Base-by-base conservation (phyloP, 1,140 invertebrate genomes). In the Drosophila nasuta region DNA sequence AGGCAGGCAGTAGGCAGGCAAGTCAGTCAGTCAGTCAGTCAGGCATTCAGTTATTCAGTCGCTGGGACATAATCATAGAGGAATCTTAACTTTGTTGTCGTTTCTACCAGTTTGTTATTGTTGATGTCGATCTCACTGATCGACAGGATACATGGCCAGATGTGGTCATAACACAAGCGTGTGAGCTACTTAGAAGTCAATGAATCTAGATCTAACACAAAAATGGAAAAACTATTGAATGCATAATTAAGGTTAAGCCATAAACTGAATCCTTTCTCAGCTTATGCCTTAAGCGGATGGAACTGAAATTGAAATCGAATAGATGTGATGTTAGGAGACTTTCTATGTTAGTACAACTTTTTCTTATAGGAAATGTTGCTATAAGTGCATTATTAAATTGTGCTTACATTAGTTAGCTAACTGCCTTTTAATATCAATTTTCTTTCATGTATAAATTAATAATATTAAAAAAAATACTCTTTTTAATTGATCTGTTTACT, bases 101-200 rank as follows among this genome's bases (percentile, higher is more conserved):
- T 52, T 52, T n/a, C n/a, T 17, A 30, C 41, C 41, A 13, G 10
- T 46, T 62, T 38, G 30, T 51, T 63, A 13, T 45, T 43, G 17
- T 28, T 58, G 20, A 38, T 43, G 38, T 6, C 25, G 30, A 10
- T 45, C 38, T 81, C 66, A 48, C 62, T 66, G 81, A 79, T 83
- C 81, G 72, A 83, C 76, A 83, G 80, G 80, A 82, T 82, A 79
- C 81, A 56, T 51, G 48, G 66, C 56, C 35, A 70, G 73, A 71
- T 49, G 30, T 51, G 62, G 52, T 52, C 62, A 48, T 64, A 20
- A 43, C 33, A 35, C 17, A 51, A 87, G 79, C 85, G 68, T 78
- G 83, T 87, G 82, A 88, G 83, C 86, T 79, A 72, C 68, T 75
- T 71, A 62, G 46, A 62, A 78, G 35, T 78, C 83, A 66, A 64